These are phyloP conservation scores for Dioctria rufipes DNA, from an alignment of 2,888 invertebrate species.

Conservation along the genomic window DNA sequence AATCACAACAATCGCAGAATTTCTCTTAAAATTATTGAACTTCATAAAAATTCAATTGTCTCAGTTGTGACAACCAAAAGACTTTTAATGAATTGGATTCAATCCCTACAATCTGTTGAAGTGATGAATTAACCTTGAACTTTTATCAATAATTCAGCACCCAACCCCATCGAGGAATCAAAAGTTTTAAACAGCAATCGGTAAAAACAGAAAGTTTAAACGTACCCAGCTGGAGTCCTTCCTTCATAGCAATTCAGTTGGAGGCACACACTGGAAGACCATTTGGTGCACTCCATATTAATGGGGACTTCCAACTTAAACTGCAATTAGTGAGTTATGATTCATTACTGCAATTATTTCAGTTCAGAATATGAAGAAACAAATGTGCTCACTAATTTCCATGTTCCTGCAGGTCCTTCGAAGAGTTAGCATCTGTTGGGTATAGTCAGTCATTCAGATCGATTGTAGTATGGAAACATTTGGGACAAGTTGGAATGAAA, in stretches of 20 bases:
- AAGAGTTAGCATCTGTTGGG: too few species aligned
- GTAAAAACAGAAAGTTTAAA: slow-evolving; percentile 17
- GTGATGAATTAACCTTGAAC: too few species aligned
- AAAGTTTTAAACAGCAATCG: background rate
- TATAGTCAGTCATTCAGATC: background rate
- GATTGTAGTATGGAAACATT: background rate
- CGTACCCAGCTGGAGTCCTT: background rate
- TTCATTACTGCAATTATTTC: slow-evolving; percentile 26
- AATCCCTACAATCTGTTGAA: too few species aligned
- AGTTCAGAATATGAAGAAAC: background rate
- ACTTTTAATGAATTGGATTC: too few species aligned
- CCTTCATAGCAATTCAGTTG: background rate
- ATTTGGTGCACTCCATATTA: slow-evolving; percentile 12
- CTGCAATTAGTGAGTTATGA: slow-evolving; percentile 38
- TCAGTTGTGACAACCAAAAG: too few species aligned
- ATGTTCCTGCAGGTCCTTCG: background rate
- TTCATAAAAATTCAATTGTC: too few species aligned
- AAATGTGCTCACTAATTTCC: background rate
- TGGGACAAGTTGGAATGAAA: background rate
- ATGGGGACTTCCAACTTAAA: slow-evolving; percentile 9
- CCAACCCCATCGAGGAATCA: background rate
- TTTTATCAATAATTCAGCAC: slow-evolving; percentile 17
- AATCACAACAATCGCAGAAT: too few species aligned
- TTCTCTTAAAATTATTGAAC: too few species aligned
- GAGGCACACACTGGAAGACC: background rate